phyloP scores from a whole-genome alignment of 2,113 vertebrate species.

The Meles meles region DNA sequence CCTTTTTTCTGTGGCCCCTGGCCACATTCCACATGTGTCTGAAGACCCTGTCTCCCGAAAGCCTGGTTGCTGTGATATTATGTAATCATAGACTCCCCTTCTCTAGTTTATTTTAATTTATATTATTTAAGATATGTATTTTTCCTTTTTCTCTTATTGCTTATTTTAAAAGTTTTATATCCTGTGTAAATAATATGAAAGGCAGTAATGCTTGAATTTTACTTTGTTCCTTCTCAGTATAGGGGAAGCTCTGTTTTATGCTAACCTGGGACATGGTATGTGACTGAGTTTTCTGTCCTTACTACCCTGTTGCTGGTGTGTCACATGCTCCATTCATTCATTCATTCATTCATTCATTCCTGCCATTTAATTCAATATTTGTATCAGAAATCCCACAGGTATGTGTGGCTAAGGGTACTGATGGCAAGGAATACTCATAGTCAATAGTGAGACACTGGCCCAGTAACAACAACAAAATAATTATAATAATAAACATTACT shows the following conservation, averaged over 20 bases:
- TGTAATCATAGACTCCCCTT: background rate
- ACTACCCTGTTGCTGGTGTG: too few species aligned
- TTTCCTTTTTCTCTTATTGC: background rate
- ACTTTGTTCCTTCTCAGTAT: background rate
- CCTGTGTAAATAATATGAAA: background rate
- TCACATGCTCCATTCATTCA: background rate
- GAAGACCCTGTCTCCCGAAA: background rate
- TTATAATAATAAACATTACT: background rate
- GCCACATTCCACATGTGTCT: background rate
- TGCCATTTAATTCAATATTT: background rate
- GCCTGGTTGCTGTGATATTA: background rate
- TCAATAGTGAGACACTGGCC: background rate
- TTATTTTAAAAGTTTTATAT: background rate
- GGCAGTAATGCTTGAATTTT: background rate
- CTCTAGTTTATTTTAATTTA: background rate
- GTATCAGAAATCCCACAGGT: background rate
- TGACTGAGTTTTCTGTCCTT: background rate
- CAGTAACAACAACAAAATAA: background rate
- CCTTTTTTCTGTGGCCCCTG: background rate
- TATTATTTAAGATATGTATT: background rate
- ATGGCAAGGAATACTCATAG: background rate
- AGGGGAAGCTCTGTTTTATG: background rate
- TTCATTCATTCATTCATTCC: background rate
- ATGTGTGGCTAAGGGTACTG: background rate
- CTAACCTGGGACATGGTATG: background rate